These are phyloP conservation scores for Agriotes lineatus DNA, from an alignment of 2,888 invertebrate genomes.

Conservation along the genomic window DNA sequence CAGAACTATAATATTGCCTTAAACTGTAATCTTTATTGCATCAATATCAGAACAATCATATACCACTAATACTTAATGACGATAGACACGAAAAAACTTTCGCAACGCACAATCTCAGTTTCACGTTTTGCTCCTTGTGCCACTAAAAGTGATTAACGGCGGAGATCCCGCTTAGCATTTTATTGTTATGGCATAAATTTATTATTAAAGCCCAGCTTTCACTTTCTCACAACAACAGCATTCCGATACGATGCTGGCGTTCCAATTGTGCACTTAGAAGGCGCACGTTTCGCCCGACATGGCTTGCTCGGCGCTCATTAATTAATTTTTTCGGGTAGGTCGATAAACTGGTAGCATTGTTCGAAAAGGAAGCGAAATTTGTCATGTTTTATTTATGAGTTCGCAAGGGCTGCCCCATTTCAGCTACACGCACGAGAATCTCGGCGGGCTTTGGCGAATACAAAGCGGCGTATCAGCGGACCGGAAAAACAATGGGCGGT, in stretches of 20 bases:
- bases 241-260: not conserved
- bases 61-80: too few species aligned
- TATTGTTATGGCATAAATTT: not conserved
- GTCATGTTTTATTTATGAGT: not conserved
- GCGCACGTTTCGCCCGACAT: not conserved
- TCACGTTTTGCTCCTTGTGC: too few species aligned
- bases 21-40: too few species aligned
- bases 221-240: constrained; percentile 4
- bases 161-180: not conserved
- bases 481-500: too few species aligned
- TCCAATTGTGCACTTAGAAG: constrained; percentile 1
- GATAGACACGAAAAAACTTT: too few species aligned
- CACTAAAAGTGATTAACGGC: not conserved
- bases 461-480: too few species aligned
- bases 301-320: not conserved
- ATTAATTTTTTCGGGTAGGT: constrained; percentile 3
- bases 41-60: too few species aligned
- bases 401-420: not conserved
- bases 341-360: constrained; percentile 2
- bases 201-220: not conserved
- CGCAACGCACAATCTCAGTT: too few species aligned
- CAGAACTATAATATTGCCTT: too few species aligned
- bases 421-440: too few species aligned
- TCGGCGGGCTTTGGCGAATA: too few species aligned
- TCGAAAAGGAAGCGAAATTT: not conserved